Evolutionary conservation across 2,113 vertebrate genomes (phyloP).

Genomic region (Corvus hawaiiensis): DNA sequence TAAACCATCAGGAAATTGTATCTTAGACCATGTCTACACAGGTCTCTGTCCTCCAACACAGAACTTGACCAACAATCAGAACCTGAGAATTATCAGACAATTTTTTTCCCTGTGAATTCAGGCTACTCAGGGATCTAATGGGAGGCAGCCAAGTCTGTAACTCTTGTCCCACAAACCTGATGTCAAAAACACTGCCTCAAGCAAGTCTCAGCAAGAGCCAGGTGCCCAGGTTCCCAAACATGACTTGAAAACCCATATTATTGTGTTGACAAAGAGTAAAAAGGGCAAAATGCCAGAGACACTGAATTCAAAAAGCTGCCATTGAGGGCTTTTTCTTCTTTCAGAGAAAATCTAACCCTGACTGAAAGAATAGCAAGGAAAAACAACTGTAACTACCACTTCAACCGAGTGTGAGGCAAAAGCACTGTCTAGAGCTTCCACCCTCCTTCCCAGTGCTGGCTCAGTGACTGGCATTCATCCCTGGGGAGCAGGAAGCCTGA

Average conservation of each 20-base stretch:
- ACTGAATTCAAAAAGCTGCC: neutral
- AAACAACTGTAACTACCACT: neutral
- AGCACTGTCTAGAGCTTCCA: accelerated
- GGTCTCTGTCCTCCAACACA: neutral
- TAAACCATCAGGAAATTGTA: neutral
- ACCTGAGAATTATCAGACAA: neutral
- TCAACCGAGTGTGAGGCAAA: neutral
- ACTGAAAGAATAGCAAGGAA: neutral
- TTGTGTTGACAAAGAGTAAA: neutral
- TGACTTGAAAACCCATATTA: neutral
- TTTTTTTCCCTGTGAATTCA: neutral
- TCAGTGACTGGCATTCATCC: accelerated
- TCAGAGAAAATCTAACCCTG: neutral
- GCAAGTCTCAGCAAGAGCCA: neutral
- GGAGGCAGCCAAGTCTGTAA: neutral
- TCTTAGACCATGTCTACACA: neutral
- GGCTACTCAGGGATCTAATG: neutral
- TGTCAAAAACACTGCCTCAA: neutral
- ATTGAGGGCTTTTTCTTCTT: accelerated
- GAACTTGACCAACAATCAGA: neutral
- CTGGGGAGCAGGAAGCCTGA: neutral
- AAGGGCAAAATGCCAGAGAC: neutral
- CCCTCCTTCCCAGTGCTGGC: neutral
- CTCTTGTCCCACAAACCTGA: neutral
- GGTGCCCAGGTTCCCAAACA: neutral